Base-by-base conservation (phyloP, 2,113 vertebrate genomes). In the Cyprinodon brontotheroides region DNA sequence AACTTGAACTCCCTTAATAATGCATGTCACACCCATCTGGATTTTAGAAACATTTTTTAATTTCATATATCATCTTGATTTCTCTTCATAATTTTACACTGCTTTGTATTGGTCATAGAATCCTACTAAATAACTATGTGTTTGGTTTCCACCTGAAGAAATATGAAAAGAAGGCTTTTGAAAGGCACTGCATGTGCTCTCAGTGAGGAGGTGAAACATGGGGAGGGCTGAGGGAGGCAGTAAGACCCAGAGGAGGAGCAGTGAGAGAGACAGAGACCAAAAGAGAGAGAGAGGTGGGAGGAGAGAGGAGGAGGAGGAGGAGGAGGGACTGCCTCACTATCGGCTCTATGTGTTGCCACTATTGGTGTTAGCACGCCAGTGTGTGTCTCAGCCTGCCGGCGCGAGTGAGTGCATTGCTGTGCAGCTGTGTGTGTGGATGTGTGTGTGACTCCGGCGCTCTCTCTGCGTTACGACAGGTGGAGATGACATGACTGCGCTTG, bases 401-500 rank as follows among this genome's bases (percentile, higher is more conserved):
- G 79, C 57, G 62, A 82, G 87, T 81, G 85, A 84, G 87, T 87
- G 78, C 79, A 78, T 76, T 63, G 22, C 80, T 74, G 86, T 65
- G 62, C 75, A 57, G 65, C 78, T 70, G 84, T 72, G 81, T 81
- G 88, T 60, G 68, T 72, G 78, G 77, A 86, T 88, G 90, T 85
- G 87, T 80, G 83, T 79, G 87, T 87, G 89, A 91, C 84, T 83
- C 86, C 87, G 63, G 79, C 84, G 78, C 82, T 85, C 88, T 89
- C 81, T 82, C 74, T 89, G 81, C 85, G 14, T 85, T 57, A 84
- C 85, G 85, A 91, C 90, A 93, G 89, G 92, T 91, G 87, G 91
- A 91, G 87, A 93, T 93, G 91, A 93, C 91, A 93, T 93, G 92
- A 92, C 91, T 86, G 91, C 90, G 41, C 84, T 92, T 36, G 87